phyloP scores from a whole-genome alignment of 2,797 vertebrate genomes.

The Clarias platycephalus region DNA sequence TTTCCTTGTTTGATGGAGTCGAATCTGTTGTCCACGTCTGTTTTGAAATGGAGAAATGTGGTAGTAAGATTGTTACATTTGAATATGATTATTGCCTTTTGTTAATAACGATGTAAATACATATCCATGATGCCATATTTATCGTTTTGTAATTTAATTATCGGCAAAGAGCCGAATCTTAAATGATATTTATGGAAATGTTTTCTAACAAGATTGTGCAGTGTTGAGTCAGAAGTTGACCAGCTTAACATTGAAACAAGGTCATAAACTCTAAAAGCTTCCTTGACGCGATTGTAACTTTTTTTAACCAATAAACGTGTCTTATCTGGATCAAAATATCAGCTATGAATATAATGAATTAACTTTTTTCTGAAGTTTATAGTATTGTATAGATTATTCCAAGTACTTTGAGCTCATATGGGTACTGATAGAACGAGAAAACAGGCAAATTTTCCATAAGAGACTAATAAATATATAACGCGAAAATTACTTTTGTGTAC shows the following conservation, averaged over 20 bases:
- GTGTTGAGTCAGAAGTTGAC: constrained; percentile 90
- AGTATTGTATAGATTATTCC: constrained; percentile 55
- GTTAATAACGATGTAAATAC: constrained; percentile 99
- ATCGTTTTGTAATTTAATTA: constrained; percentile 99
- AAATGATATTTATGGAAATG: constrained; percentile 99
- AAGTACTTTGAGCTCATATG: constrained; percentile 71
- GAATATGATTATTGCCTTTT: constrained; percentile 99
- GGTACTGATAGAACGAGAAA: constrained; percentile 75
- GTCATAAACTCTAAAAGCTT: constrained; percentile 80
- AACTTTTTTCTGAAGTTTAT: constrained; percentile 74
- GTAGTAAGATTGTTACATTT: constrained; percentile 96
- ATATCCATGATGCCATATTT: constrained; percentile 99
- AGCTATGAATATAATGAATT: constrained; percentile 78
- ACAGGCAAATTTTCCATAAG: constrained; percentile 63
- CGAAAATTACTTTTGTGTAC: constrained; percentile 63
- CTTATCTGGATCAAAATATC: constrained; percentile 78
- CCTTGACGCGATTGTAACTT: constrained; percentile 79
- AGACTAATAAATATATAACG: constrained; percentile 69
- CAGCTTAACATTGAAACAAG: constrained; percentile 93
- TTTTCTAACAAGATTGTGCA: constrained; percentile 97
- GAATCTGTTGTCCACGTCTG: constrained; percentile 92
- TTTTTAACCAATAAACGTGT: constrained; percentile 79
- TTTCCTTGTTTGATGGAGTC: constrained; percentile 97
- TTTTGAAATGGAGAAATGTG: constrained; percentile 95
- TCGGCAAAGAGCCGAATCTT: constrained; percentile 94